These are phyloP conservation scores for Pararge aegeria DNA, from an alignment of 1,140 invertebrate species.

Conservation along the genomic window DNA sequence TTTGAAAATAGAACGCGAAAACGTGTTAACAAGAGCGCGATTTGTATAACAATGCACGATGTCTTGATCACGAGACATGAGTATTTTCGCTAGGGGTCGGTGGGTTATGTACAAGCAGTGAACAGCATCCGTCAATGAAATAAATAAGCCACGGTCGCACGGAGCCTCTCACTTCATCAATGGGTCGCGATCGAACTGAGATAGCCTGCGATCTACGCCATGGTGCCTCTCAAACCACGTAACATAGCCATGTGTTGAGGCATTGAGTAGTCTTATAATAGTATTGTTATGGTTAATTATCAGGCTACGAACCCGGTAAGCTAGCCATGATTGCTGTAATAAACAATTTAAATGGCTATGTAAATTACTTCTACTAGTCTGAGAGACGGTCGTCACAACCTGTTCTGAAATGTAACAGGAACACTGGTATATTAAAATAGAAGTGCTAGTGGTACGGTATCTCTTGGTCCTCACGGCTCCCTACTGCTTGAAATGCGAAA, in stretches of 20 bases:
- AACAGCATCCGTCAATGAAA: slow-evolving; percentile 59
- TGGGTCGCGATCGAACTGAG: slow-evolving; percentile 23
- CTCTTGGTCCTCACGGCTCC: too few species aligned
- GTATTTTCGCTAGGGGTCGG: slow-evolving; percentile 55
- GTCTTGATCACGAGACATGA: slow-evolving; percentile 27
- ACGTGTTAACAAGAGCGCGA: slow-evolving; percentile 44
- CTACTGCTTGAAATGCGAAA: too few species aligned
- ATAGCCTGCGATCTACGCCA: slow-evolving; percentile 3
- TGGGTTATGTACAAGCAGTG: slow-evolving; percentile 28
- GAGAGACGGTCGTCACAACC: too few species aligned
- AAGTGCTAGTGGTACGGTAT: too few species aligned
- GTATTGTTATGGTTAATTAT: slow-evolving; percentile 3
- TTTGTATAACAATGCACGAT: slow-evolving; percentile 66
- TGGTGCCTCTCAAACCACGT: background rate
- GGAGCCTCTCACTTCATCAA: slow-evolving; percentile 59
- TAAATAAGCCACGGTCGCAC: slow-evolving; percentile 53
- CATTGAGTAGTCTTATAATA: background rate
- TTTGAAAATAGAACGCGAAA: slow-evolving; percentile 17
- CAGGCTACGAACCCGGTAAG: background rate
- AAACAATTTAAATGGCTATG: too few species aligned
- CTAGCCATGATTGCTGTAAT: background rate
- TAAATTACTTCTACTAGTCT: too few species aligned
- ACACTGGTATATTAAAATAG: too few species aligned
- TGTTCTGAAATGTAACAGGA: too few species aligned
- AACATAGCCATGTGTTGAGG: slow-evolving; percentile 8